Base-by-base conservation (phyloP, 2,888 invertebrate genomes). In the Syritta pipiens region DNA sequence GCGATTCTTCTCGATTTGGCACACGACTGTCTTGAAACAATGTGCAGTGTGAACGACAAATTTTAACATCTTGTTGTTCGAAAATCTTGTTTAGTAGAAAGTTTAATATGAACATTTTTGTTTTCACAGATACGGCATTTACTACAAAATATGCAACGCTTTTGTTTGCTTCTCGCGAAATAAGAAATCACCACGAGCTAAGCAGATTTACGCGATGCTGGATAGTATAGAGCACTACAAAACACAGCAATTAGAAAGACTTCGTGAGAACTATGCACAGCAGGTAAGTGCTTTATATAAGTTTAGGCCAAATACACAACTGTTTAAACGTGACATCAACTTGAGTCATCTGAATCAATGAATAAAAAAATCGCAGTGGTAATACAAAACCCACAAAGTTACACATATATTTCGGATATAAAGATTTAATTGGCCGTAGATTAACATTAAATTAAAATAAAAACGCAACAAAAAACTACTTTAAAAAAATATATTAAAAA, bases 211-310 rank as follows among this genome's bases (percentile, higher is more conserved):
- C 86, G 94, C 93, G 83, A 95, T 97, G 93, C 89, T 97, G 84
- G 97, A 97, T 86, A 95, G 94, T 88, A 95, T 97, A 83, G 97
- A 97, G 86, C 93, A 93, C 82, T 96, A 97, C 89, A 96, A 96
- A 89, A 94, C 93, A 76, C 95, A 94, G 86, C 97, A 97, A 86
- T 90, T 97, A 84, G 97, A 97, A 84, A 93, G 94, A 84, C 90
- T 98, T 76, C 91, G 96, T 22, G 97, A 97, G 87, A 97, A 97
- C 89, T 98, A 98, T 88, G 94, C 96, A 51, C 93, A 93, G 88
- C 97, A 97, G 91, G 94, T 95, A 83, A 76, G 14, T 7, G 4
- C 12, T 59, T 44, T 19, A n/a, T n/a, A 9, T 35, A 3, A 17
- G 2, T 14, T 14, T 35, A 6, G 5, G 6, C 14, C 6, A 35